These are phyloP conservation scores for Scolopax mira DNA, from an alignment of 2,113 vertebrate genomes.

Conservation along the genomic window DNA sequence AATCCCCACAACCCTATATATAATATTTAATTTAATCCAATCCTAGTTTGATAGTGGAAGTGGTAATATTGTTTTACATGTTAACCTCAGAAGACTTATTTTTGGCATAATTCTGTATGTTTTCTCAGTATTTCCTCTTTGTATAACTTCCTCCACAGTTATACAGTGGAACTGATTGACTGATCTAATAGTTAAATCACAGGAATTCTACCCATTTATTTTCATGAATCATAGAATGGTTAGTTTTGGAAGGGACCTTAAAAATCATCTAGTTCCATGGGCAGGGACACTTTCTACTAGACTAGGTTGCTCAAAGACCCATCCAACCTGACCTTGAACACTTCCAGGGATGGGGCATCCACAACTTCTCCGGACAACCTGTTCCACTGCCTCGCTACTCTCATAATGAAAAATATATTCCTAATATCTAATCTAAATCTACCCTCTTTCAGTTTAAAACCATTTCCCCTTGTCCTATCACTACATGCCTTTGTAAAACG, in stretches of 20 bases:
- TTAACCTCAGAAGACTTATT: neutral
- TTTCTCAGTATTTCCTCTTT: neutral
- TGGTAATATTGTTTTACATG: neutral
- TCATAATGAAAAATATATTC: neutral
- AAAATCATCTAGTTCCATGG: neutral
- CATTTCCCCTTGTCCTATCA: neutral
- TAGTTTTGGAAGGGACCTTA: neutral
- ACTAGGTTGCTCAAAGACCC: neutral
- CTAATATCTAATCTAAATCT: neutral
- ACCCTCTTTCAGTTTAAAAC: neutral
- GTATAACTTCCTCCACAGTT: no score
- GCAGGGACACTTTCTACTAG: neutral
- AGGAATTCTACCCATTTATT: neutral
- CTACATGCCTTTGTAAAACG: neutral
- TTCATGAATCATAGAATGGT: neutral
- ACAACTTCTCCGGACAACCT: neutral
- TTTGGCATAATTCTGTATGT: neutral
- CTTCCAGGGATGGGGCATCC: neutral
- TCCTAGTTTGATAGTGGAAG: neutral
- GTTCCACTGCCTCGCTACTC: neutral
- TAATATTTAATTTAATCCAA: neutral
- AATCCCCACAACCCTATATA: accelerated
- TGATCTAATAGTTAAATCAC: neutral
- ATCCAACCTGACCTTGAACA: neutral
- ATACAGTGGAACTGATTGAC: neutral